These are phyloP conservation scores for Coendou prehensilis DNA, from an alignment of 2,797 vertebrate species.

Conservation along the genomic window DNA sequence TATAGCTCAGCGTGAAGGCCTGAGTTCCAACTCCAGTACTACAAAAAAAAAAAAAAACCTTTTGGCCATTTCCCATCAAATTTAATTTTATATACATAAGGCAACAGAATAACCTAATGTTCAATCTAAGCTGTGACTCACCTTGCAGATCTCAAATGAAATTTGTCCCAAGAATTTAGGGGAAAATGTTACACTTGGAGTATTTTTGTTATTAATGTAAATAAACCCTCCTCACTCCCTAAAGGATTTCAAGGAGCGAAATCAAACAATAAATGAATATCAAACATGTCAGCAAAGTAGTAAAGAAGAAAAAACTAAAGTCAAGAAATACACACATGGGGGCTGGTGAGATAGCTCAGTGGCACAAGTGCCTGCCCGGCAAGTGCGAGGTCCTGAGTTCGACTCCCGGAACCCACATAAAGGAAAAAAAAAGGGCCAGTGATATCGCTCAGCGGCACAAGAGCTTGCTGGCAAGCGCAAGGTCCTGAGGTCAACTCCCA, in stretches of 20 bases:
- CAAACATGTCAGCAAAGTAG: not conserved
- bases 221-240: not conserved
- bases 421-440: no score
- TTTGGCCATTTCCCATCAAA: not conserved
- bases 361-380: no score
- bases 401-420: no score
- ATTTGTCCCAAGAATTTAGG: constrained; percentile 2
- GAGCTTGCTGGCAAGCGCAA: no score
- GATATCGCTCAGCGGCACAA: no score
- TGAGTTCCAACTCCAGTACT: not conserved
- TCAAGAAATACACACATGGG: not conserved
- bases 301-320: not conserved
- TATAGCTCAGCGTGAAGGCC: not conserved
- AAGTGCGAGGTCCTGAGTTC: no score
- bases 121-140: not conserved
- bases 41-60: not conserved
- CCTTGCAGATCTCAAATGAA: constrained; percentile 16
- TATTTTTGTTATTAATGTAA: constrained; percentile 42
- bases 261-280: constrained; percentile 39
- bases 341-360: no score
- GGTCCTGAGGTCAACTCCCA: no score
- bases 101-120: not conserved
- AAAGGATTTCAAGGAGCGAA: constrained; percentile 14
- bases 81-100: constrained; percentile 6
- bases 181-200: not conserved